phyloP scores from a whole-genome alignment of 1,140 invertebrate genomes.

The Sycophaga agraensis region DNA sequence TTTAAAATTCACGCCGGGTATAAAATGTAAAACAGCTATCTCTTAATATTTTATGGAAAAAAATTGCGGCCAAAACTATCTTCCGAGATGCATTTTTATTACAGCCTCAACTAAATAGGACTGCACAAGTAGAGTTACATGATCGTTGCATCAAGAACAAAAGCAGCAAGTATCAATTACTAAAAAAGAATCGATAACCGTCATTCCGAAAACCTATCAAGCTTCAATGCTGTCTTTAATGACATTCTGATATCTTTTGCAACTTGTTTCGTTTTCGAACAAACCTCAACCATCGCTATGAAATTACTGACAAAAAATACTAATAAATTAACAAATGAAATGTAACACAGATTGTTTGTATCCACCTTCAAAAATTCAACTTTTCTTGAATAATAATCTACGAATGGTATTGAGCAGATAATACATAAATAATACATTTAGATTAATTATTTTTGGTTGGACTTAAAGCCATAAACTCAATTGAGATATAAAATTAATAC shows the following conservation, averaged over 20 bases:
- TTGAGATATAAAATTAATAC: too few species aligned
- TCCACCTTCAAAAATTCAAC: too few species aligned
- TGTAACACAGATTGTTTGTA: too few species aligned
- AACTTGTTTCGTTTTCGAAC: not conserved
- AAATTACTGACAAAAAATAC: too few species aligned
- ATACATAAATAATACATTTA: too few species aligned
- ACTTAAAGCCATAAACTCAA: too few species aligned
- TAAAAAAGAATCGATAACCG: not conserved
- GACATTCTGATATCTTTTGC: not conserved
- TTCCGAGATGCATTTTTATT: too few species aligned
- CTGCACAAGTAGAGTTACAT: not conserved
- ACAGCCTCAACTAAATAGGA: not conserved
- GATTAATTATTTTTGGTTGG: too few species aligned
- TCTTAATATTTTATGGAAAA: conserved; percentile 2
- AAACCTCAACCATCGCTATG: too few species aligned
- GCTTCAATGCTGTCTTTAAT: not conserved
- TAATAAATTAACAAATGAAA: too few species aligned
- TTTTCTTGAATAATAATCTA: too few species aligned
- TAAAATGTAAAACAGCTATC: not conserved
- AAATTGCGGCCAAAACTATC: conserved; percentile 12
- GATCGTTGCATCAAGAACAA: not conserved
- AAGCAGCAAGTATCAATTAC: not conserved
- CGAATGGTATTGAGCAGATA: too few species aligned
- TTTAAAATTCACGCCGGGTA: conserved; percentile 5
- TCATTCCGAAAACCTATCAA: not conserved